phyloP scores from a whole-genome alignment of 1,140 invertebrate species.

The Apolygus lucorum region DNA sequence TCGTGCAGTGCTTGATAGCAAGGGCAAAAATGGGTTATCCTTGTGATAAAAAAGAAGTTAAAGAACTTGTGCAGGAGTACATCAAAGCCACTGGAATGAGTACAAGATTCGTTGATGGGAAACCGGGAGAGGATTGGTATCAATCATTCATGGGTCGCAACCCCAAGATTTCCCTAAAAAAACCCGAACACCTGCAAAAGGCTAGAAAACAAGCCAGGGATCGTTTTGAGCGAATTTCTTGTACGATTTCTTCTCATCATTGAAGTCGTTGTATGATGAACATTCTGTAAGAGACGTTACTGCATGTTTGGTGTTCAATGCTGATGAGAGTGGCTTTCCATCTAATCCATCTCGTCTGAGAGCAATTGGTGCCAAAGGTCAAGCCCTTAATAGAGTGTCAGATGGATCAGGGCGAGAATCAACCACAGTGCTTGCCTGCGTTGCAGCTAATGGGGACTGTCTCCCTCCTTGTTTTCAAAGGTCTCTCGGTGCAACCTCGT shows the following conservation, averaged over 20 bases:
- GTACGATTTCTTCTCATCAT: conserved; percentile 10
- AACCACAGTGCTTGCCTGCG: conserved; percentile 34
- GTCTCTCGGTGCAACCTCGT: conserved; percentile 33
- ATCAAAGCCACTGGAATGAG: conserved; percentile 35
- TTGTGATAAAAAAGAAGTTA: conserved; percentile 35
- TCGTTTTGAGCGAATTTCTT: conserved; percentile 3
- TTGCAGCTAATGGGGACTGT: conserved; percentile 33
- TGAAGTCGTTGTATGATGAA: not conserved
- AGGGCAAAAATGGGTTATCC: conserved; percentile 39
- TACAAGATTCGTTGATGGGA: conserved; percentile 37
- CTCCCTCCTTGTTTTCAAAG: conserved; percentile 36
- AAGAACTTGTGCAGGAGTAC: conserved; percentile 35
- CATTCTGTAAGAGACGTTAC: not conserved
- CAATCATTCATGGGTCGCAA: conserved; percentile 36
- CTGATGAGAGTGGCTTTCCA: conserved; percentile 11
- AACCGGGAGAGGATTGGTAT: conserved; percentile 40
- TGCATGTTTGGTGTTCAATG: conserved; percentile 13
- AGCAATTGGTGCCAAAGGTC: conserved; percentile 34
- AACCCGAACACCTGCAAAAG: conserved; percentile 31
- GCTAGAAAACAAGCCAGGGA: conserved; percentile 12
- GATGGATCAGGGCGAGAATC: conserved; percentile 34
- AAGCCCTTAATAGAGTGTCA: conserved; percentile 31
- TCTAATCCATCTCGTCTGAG: conserved; percentile 18
- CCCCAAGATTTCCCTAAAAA: conserved; percentile 36
- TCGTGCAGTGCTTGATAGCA: conserved; percentile 32